Evolutionary conservation across 2,888 invertebrate species (phyloP), one percentile per base, ranked within the genome.

Genomic region (Cylindroiulus punctatus): DNA sequence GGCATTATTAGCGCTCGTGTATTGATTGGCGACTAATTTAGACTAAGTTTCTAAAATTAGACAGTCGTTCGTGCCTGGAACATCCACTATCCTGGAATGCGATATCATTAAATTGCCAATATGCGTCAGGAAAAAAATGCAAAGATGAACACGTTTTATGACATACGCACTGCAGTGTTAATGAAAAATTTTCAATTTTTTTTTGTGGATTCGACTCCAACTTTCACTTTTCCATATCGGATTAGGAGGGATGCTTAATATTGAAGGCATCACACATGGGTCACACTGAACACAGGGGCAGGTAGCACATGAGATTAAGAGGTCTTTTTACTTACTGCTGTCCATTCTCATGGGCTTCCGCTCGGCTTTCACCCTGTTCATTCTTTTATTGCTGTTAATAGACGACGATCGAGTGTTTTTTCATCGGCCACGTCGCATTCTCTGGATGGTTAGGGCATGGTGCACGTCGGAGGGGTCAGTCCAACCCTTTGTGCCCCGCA

Each of bases 271-370:
- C 26, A 26, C 65, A 65, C 26, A 65, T 26, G 12, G 19, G 65
- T 26, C 65, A 65, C 65, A 65, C 26, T 26, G 1, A 65, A 65
- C 26, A 65, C 65, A 65, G 65, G n/a, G 65, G 65, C 65, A 65
- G 26, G 65, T 65, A 65, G 26, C 10, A 65, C 65, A 10, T 1
- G 26, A 65, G 65, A 65, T 65, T 65, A 65, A 65, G 57, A 57
- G 65, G 65, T 65, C 26, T 65, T 65, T 65, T 65, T 65, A 65
- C 65, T 65, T 65, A 65, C 65, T 22, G 65, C 65, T 65, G 26
- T 65, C 65, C 65, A 65, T 65, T 65, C 65, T 65, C 65, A 65
- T 65, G n/a, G 65, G 65, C n/a, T 65, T 65, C 65, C 65, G n/a
- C 65, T 65, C 65, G 65, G 65, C 65, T 65, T 65, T 65, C 65